These are phyloP conservation scores for Melieria omissa DNA, from an alignment of 2,888 invertebrate genomes.

Conservation along the genomic window DNA sequence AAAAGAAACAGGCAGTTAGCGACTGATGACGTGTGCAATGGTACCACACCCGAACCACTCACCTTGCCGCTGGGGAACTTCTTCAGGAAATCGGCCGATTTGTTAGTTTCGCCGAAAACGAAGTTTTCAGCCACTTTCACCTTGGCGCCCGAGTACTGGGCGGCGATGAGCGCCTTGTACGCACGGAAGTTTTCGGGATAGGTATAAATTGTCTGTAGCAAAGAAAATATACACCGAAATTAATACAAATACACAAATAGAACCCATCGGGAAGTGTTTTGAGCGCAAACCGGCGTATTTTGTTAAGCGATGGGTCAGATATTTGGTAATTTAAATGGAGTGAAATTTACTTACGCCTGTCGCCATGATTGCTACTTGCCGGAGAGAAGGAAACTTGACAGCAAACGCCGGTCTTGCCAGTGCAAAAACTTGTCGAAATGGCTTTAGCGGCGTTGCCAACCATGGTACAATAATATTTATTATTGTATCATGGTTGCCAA, in stretches of 20 bases:
- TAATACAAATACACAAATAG: not conserved
- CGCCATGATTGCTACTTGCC: slow-evolving; percentile 74
- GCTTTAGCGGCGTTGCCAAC: too few species aligned
- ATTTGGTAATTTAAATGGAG: slow-evolving; percentile 52
- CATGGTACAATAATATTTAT: too few species aligned
- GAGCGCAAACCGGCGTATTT: not conserved
- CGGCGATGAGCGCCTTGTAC: slow-evolving; percentile 96
- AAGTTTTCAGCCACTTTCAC: slow-evolving; percentile 86
- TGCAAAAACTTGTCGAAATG: not conserved
- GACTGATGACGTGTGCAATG: slow-evolving; percentile 33
- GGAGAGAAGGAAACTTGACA: slow-evolving; percentile 64
- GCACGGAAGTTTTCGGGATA: slow-evolving; percentile 98
- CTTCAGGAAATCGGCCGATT: slow-evolving; percentile 83
- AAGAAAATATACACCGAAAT: not conserved
- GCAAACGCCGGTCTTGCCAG: slow-evolving; percentile 34
- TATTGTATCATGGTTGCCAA: too few species aligned
- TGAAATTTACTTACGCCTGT: slow-evolving; percentile 74
- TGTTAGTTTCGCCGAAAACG: slow-evolving; percentile 94
- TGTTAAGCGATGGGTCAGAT: slow-evolving; percentile 51
- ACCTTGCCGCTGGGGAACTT: slow-evolving; percentile 99
- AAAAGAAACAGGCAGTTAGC: not conserved
- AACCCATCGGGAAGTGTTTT: not conserved
- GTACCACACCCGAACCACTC: slow-evolving; percentile 59
- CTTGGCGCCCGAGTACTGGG: slow-evolving; percentile 92
- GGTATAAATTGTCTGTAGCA: slow-evolving; percentile 85